Conservation (phyloP, 2,888 invertebrate species). For the Lasioglossum marginatum region DNA sequence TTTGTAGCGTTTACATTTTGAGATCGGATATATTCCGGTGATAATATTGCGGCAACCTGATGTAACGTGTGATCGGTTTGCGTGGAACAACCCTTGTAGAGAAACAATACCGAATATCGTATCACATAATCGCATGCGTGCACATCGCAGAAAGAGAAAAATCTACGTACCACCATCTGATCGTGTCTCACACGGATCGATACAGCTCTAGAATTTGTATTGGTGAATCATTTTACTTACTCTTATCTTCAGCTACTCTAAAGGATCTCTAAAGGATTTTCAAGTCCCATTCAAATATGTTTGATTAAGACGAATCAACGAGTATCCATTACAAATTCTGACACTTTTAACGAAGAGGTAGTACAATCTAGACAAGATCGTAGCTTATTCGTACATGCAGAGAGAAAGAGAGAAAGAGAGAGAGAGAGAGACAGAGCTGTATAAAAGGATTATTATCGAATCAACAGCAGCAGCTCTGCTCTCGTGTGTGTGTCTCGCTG, state of each 20-base stretch:
- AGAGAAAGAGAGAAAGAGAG: neutral
- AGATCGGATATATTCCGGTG: neutral
- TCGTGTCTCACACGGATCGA: conserved; percentile 47
- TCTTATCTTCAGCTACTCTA: neutral
- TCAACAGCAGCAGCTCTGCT: conserved; percentile 15
- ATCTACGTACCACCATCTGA: conserved; percentile 60
- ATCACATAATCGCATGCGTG: conserved; percentile 43
- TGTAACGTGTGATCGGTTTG: neutral
- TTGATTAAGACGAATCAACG: neutral
- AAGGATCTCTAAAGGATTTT: neutral
- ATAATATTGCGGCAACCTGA: neutral
- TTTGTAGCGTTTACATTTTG: neutral
- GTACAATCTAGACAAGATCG: conserved; percentile 41
- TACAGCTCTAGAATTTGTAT: conserved; percentile 48
- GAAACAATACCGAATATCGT: conserved; percentile 10
- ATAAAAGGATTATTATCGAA: conserved; percentile 25
- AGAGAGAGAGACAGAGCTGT: too few relatives aligned
- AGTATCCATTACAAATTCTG: conserved; percentile 47
- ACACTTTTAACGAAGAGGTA: conserved; percentile 51
- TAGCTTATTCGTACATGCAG: conserved; percentile 32
- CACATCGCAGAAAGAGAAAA: conserved; percentile 46
- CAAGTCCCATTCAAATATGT: neutral
- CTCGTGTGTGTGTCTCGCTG: conserved; percentile 8
- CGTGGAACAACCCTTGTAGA: neutral
- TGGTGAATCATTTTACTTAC: conserved; percentile 4